Base-by-base conservation (phyloP, 64 coral and sea anemone genomes). In the Dendronephthya gigantea region DNA sequence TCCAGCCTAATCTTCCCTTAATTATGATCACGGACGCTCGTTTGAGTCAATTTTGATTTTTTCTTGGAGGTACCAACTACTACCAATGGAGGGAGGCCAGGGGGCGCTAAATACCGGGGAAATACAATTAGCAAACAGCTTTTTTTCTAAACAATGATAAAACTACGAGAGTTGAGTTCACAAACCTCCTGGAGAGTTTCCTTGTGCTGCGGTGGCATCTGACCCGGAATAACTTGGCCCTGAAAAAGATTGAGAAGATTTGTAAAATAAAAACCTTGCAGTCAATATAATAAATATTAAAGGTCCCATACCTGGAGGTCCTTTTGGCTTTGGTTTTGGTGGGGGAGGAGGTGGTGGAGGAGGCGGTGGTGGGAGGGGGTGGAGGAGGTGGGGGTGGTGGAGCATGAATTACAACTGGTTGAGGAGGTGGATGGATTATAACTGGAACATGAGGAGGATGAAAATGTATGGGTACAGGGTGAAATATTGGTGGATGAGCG, bases 361-460 rank as follows among this genome's bases (percentile, higher is more conserved):
- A 45, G 19, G 3, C 17, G 19, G 0, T 15, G 55, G 55, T 6
- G 19, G 55, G 55, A 17, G 10, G 6, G 17, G 55, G 55, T 0
- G 55, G 55, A 62, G 55, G 55, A 7, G 19, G 19, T 19, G 55
- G 19, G 8, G 55, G 55, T 62, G 55, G 55, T n/a, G 55, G 55
- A 62, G 55, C 25, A 27, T 62, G 55, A 62, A 62, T 23, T 1
- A 62, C 17, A 62, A 62, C 55, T 62, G 55, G 55, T 23, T 62
- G 55, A 22, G 25, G 6, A 62, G 55, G 55, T n/a, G 55, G 55
- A 23, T 62, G 55, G 25, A 62, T 22, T 62, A 62, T 1, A n/a
- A 62, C 55, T 62, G 55, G 55, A 62, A 62, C 55, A 62, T 62
- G 55, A 62, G 55, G 55, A 62, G 55, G 55, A 23, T 62, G 55